Evolutionary conservation across 1,140 invertebrate species (phyloP), one percentile per base, ranked within the genome.

Genomic region (Dendroctonus ponderosae): DNA sequence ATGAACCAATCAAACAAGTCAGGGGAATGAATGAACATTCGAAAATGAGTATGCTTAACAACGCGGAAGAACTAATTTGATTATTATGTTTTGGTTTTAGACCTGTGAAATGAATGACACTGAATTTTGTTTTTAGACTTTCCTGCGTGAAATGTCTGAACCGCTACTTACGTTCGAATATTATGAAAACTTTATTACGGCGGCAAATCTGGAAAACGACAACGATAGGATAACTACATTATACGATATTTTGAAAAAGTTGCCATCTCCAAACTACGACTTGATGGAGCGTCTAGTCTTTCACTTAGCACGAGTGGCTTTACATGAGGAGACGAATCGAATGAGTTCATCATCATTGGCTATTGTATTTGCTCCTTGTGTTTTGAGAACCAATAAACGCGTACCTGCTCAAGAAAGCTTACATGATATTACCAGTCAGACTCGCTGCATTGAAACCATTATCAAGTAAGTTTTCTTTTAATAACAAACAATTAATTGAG

Each of bases 331-430:
- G 41, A 88, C 89, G 62, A 98, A 97, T 80, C 87, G 92, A 64
- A 98, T 98, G 96, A 92, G 89, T 69, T 84, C 92, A 0, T 92
- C 91, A 72, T 91, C 93, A 46, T 80, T 98, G 58, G 93, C 96
- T 12, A 96, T 97, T 70, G 93, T 98, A 50, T 97, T 97, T 82
- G 94, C 94, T 8, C 96, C 96, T 6, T 97, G 94, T 79, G 91
- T 98, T 57, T 81, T 98, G 62, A 83, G 94, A 54, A 93, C 93
- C 41, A 91, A 92, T 78, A 89, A 92, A 76, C 79, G 86, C 50
- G 83, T 95, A 56, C 92, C 92, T 40, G 94, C 93, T 11, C 94
- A 97, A 79, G 94, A 94, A 76, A 92, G 91, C 71, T 82, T 96
- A 54, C 87, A 89, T 71, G 90, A 92, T 74, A 91, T 92, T 64